Evolutionary conservation across 2,113 vertebrate genomes (phyloP).

Genomic region (Poeciliopsis turrubarensis): DNA sequence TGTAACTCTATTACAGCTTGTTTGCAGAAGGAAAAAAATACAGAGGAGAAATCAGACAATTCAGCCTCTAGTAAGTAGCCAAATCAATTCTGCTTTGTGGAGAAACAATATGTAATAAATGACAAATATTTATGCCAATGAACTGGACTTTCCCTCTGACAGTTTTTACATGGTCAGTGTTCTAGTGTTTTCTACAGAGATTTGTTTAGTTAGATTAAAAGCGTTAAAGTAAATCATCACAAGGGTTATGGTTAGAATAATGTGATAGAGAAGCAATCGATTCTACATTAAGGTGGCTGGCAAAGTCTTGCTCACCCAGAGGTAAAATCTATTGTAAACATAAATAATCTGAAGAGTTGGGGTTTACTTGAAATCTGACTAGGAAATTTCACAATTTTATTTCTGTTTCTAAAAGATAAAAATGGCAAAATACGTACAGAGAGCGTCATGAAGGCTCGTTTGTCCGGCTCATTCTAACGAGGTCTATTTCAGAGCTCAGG

Average conservation of each 20-base stretch:
- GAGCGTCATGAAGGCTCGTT: neutral
- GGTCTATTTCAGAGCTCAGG: neutral
- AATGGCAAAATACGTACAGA: neutral
- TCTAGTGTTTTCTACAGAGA: neutral
- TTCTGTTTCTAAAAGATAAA: neutral
- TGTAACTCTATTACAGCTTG: neutral
- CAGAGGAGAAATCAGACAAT: neutral
- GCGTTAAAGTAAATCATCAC: neutral
- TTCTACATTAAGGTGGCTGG: neutral
- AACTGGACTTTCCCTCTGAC: neutral
- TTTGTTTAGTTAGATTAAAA: neutral
- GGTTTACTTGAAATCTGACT: neutral
- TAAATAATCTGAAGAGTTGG: neutral
- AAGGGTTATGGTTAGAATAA: neutral
- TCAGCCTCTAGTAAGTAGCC: too few species aligned
- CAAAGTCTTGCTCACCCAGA: neutral
- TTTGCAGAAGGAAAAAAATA: neutral
- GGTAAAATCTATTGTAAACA: neutral
- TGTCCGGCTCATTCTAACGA: too few species aligned
- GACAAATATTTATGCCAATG: too few species aligned
- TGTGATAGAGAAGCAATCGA: neutral
- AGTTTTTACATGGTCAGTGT: too few species aligned
- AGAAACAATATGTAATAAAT: too few species aligned
- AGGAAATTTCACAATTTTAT: neutral
- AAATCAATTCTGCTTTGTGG: too few species aligned